These are phyloP conservation scores for Stylophora pistillata DNA, from an alignment of 64 coral and sea anemone genomes.

Conservation along the genomic window DNA sequence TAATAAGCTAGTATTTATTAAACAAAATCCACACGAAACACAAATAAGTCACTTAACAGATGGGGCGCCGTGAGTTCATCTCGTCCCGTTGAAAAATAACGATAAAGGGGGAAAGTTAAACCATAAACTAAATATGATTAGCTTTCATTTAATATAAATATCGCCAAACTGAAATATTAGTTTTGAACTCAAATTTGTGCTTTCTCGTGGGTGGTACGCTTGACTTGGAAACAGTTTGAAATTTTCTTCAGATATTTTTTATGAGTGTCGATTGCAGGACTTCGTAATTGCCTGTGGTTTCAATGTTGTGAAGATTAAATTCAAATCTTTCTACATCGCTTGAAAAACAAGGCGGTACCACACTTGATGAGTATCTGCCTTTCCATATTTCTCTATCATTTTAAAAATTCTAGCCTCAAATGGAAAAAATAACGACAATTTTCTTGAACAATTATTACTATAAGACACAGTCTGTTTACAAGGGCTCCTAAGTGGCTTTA, in stretches of 20 bases:
- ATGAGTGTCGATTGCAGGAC: not conserved
- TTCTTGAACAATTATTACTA: not conserved
- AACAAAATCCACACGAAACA: not conserved
- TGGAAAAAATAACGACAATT: not conserved
- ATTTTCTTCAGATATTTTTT: not conserved
- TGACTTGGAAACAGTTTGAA: not conserved
- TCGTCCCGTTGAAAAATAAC: not conserved
- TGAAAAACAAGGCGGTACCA: not conserved
- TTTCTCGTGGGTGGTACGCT: no score
- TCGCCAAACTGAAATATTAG: no score
- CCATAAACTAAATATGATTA: not conserved
- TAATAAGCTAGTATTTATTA: not conserved
- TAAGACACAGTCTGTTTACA: slow-evolving; percentile 6
- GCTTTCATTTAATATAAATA: no score
- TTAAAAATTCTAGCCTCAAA: not conserved
- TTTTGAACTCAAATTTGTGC: not conserved
- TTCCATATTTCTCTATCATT: not conserved
- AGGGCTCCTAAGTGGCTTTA: slow-evolving; percentile 11
- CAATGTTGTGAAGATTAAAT: slow-evolving; percentile 23
- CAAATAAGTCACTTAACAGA: not conserved
- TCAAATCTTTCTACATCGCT: not conserved
- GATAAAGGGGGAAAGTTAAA: not conserved
- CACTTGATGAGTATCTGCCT: not conserved
- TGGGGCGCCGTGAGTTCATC: not conserved
- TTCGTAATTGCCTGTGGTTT: not conserved